Evolutionary conservation across 2,797 vertebrate genomes (phyloP), one percentile per base, ranked within the genome.

Genomic region (Parotocinclus haroldoi): DNA sequence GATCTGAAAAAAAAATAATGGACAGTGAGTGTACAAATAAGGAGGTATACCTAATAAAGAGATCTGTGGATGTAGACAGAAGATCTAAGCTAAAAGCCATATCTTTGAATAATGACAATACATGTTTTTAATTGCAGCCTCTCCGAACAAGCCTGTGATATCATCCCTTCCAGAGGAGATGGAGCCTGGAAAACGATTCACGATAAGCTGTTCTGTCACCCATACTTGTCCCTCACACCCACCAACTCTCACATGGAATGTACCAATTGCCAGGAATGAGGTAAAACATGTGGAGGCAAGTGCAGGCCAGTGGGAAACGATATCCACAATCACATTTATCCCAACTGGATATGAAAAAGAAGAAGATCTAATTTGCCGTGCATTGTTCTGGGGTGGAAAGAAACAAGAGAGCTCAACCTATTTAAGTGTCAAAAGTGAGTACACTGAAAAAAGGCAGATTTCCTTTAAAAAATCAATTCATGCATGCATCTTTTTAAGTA

Each of bases 151-250:
- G 53, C 81, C 83, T 49, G 53, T 63, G 63, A 81, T 88, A 71
- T 82, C 64, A 9, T 0, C 46, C 9, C 46, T 81, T 49, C 78
- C 84, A 54, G 9, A 66, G 27, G 76, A 82, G 27, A 75, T 81
- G 0, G 68, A 82, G 4, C 80, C 80, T 9, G 82, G 83, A 18
- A 77, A 76, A 3, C 4, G 7, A 0, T n/a, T 80, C n/a, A 70
- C 18, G 0, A 78, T 83, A 37, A 76, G 68, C 0, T 88, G 85
- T 52, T 85, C 85, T 44, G 83, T 86, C 18, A 79, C 11, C 0
- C 84, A 88, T 76, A 84, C 85, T 0, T 85, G 85, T 70, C 51
- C 72, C 9, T 74, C 85, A 40, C 81, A 84, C 57, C 77, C 82
- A 36, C 86, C 85, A 0, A 18, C 1, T 38, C 77, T 88, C 69